Percentiles rank a stretch among this genome's conserved stretches.
These are phyloP conservation scores for Mesochorus sp. DNA, from an alignment of 2,888 invertebrate genomes.

Conservation along the genomic window DNA sequence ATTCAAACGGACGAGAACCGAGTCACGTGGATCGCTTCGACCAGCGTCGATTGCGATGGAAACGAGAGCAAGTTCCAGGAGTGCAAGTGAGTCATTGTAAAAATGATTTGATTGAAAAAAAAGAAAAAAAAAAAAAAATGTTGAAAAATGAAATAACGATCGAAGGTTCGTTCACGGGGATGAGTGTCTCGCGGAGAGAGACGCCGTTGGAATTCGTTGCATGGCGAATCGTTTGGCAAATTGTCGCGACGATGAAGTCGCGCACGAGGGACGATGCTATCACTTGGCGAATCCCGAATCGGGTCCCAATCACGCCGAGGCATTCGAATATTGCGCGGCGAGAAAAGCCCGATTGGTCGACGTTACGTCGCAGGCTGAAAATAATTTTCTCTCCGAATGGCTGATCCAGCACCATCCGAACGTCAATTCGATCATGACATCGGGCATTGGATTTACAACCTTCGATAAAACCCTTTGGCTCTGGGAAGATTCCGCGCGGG, in stretches of 20 bases:
- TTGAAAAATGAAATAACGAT: conserved; percentile 4
- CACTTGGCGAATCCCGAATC: conserved; percentile 79
- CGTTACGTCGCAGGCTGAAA: conserved; percentile 83
- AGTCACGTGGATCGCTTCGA: conserved; percentile 79
- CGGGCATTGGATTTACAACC: conserved; percentile 82
- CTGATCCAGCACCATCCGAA: conserved; percentile 79
- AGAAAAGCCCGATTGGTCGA: conserved; percentile 82
- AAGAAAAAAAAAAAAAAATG: background rate
- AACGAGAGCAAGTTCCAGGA: conserved; percentile 81
- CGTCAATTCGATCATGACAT: conserved; percentile 81
- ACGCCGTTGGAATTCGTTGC: conserved; percentile 82
- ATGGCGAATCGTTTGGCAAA: conserved; percentile 78
- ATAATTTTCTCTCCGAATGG: conserved; percentile 84
- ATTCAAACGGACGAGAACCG: conserved; percentile 70
- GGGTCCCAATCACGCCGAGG: conserved; percentile 81
- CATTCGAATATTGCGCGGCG: conserved; percentile 80
- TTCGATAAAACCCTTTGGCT: conserved; percentile 80
- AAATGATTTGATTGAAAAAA: background rate
- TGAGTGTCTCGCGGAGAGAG: conserved; percentile 76
- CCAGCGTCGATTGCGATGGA: conserved; percentile 79
- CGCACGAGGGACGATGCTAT: conserved; percentile 83
- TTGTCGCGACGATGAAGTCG: conserved; percentile 82
- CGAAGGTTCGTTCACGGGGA: conserved; percentile 73
- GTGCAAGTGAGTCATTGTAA: conserved; percentile 73
- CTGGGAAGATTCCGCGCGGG: conserved; percentile 80